These are phyloP conservation scores for Oryzaephilus surinamensis DNA, from an alignment of 1,140 invertebrate genomes.

Conservation along the genomic window DNA sequence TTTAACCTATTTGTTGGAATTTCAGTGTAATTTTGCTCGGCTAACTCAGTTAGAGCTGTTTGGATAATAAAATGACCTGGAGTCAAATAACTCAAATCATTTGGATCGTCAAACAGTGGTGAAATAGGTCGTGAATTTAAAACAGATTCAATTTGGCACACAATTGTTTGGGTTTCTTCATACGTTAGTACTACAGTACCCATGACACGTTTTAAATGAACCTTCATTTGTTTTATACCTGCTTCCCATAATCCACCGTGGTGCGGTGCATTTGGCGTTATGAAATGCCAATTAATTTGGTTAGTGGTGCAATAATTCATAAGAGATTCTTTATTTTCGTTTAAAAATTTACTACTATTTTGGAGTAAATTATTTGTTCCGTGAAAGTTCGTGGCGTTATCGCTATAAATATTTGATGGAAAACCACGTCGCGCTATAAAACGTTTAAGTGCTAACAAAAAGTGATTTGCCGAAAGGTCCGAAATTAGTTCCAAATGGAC, in stretches of 20 bases:
- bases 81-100: conserved; percentile 12
- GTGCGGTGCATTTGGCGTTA: conserved; percentile 33
- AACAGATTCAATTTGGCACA: background rate
- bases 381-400: conserved; percentile 11
- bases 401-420: conserved; percentile 8
- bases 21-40: too few species aligned
- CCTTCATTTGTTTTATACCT: conserved; percentile 33
- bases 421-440: conserved; percentile 23
- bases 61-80: conserved; percentile 33
- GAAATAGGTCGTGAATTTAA: background rate
- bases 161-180: conserved; percentile 7
- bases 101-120: background rate
- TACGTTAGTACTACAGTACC: background rate
- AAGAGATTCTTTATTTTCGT: too few species aligned
- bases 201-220: conserved; percentile 22
- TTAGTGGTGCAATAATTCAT: too few species aligned
- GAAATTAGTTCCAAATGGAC: conserved; percentile 28
- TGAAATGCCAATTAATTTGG: conserved; percentile 30
- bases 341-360: background rate
- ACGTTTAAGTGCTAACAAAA: conserved; percentile 26
- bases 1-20: too few species aligned
- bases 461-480: conserved; percentile 16
- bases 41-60: too few species aligned
- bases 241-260: conserved; percentile 37
- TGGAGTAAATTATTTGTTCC: conserved; percentile 8